phyloP scores from a whole-genome alignment of 2,113 vertebrate species.

The Nothobranchius furzeri region DNA sequence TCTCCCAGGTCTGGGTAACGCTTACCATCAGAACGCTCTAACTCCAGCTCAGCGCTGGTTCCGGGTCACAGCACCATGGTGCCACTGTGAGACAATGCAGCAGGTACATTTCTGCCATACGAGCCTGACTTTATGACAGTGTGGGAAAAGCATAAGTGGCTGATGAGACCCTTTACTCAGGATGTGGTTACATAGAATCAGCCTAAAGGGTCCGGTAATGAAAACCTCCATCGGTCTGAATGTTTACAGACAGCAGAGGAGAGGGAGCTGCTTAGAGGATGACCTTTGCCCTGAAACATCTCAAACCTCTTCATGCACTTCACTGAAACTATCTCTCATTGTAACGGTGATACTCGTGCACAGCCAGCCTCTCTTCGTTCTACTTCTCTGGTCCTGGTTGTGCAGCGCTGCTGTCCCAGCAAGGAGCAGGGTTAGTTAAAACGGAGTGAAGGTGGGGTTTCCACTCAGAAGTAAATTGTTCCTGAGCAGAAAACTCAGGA shows the following conservation, averaged over 20 bases:
- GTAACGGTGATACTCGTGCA: conserved; percentile 24
- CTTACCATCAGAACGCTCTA: conserved; percentile 33
- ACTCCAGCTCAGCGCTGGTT: conserved; percentile 31
- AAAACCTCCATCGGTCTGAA: conserved; percentile 37
- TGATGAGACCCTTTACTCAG: conserved; percentile 23
- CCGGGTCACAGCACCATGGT: conserved; percentile 20
- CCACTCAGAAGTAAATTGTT: conserved; percentile 43
- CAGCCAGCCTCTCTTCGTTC: not conserved
- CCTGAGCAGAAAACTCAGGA: conserved; percentile 1
- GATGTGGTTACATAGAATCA: conserved; percentile 56
- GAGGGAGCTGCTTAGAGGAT: conserved; percentile 26
- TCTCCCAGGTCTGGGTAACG: conserved; percentile 37
- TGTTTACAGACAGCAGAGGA: conserved; percentile 57
- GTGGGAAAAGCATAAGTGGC: conserved; percentile 20
- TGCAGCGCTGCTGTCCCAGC: conserved; percentile 5
- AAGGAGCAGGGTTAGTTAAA: conserved; percentile 9
- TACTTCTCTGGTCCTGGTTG: not conserved
- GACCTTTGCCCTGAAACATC: conserved; percentile 56
- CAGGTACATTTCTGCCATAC: conserved; percentile 21
- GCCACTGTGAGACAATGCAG: conserved; percentile 27
- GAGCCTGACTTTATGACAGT: conserved; percentile 12
- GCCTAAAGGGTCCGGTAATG: conserved; percentile 47
- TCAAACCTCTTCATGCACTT: conserved; percentile 36
- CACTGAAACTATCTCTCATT: conserved; percentile 8
- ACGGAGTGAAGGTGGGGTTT: conserved; percentile 39